Evolutionary conservation across 2,888 invertebrate genomes (phyloP), one percentile per base, ranked within the genome.

Genomic region (Papilio elwesi): DNA sequence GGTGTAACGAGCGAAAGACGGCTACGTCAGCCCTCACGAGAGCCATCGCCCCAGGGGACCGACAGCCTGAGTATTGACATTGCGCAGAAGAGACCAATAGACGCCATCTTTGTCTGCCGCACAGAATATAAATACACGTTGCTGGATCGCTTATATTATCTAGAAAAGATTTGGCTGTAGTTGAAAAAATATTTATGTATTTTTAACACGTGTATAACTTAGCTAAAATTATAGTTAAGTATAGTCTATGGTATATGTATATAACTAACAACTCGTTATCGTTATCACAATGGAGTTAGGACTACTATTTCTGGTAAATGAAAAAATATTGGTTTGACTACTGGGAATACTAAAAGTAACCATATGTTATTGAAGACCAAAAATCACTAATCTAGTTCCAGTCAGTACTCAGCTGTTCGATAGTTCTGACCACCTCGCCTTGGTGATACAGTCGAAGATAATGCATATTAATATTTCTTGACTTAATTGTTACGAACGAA

Each of bases 1-100:
- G 74, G 74, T 53, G 71, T 68, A 70, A 70, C 73, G 72, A 74
- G 76, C 75, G 72, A 74, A 74, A 75, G 77, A 77, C 77, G 73
- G 70, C 75, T 67, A 70, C 71, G 67, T 76, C 76, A 74, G 76
- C 68, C 49, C 73, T 69, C 73, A 62, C 70, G 76, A 74, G 76
- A 74, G 65, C 70, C 67, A 52, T 51, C 51, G 57, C 68, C 73
- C 68, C 62, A 13, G 71, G 72, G 74, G 74, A 69, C 67, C 63
- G 64, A 52, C 74, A 70, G 55, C 62, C 52, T 71, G 70, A 73
- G 74, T 79, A 78, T 80, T 76, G 79, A 76, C 78, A 75, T 78
- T 77, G 76, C 75, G 76, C 74, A 76, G 70, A 70, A 64, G 66
- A 77, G 73, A 73, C 74, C 78, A 74, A 75, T 69, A 66, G 75